Evolutionary conservation across 1,140 invertebrate species (phyloP).

Genomic region (Matsumurasca onukii): DNA sequence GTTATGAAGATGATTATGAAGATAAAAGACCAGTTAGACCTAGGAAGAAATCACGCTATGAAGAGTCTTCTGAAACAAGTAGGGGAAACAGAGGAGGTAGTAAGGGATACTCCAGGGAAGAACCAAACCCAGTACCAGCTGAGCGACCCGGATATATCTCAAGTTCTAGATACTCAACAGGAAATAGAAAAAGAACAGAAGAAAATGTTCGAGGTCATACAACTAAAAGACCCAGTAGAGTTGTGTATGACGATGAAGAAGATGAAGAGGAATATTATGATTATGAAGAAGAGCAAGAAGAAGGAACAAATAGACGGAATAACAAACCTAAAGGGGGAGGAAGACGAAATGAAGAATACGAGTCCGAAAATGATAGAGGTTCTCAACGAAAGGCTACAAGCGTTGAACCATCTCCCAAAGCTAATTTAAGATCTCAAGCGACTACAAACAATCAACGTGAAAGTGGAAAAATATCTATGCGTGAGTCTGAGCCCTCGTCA

Average conservation of each 20-base stretch:
- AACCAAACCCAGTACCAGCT: constrained; percentile 32
- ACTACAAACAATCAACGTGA: not conserved
- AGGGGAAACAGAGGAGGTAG: constrained; percentile 19
- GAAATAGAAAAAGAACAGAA: constrained; percentile 16
- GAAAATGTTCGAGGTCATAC: not conserved
- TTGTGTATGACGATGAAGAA: constrained; percentile 36
- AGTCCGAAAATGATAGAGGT: not conserved
- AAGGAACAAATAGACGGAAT: not conserved
- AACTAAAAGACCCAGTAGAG: constrained; percentile 16
- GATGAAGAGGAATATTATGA: constrained; percentile 35
- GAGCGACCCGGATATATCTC: constrained; percentile 36
- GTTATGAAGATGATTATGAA: constrained; percentile 40
- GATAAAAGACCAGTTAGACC: constrained; percentile 34
- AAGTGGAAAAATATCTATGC: too few relatives aligned
- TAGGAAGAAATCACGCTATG: constrained; percentile 34
- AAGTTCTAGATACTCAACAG: constrained; percentile 2
- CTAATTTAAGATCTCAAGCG: not conserved
- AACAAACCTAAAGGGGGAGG: constrained; percentile 11
- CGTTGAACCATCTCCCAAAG: not conserved
- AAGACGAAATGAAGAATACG: constrained; percentile 3
- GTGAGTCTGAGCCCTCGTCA: too few relatives aligned
- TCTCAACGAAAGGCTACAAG: not conserved
- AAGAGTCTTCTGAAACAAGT: constrained; percentile 27
- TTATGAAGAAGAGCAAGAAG: constrained; percentile 31
- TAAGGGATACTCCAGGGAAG: constrained; percentile 26